Percentiles rank a stretch among this genome's conserved stretches.
These are phyloP conservation scores for Phaonia tiefii DNA, from an alignment of 2,888 invertebrate genomes.

Conservation along the genomic window DNA sequence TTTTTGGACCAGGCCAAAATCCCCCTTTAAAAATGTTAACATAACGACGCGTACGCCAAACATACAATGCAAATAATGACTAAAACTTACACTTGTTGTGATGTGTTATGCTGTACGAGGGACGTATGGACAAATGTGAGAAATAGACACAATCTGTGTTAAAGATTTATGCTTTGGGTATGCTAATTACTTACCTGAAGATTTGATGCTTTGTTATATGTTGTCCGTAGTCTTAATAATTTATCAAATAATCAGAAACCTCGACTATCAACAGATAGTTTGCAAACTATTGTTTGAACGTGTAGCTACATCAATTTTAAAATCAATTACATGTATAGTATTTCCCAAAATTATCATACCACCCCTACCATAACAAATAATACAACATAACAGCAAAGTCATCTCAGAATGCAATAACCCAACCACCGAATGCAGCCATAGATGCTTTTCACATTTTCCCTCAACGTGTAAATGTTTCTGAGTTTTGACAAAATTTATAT, in stretches of 20 bases:
- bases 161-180: too few species aligned
- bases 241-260: too few species aligned
- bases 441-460: not conserved
- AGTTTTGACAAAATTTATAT: constrained; percentile 37
- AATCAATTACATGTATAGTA: too few species aligned
- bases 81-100: constrained; percentile 60
- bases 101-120: constrained; percentile 18
- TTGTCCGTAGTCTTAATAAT: too few species aligned
- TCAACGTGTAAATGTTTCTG: constrained; percentile 54
- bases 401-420: not conserved
- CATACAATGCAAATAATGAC: not conserved
- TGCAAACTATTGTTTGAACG: too few species aligned
- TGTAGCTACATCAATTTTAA: too few species aligned
- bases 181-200: too few species aligned
- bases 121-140: not conserved
- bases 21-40: constrained; percentile 32
- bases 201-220: too few species aligned
- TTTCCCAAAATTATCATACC: too few species aligned
- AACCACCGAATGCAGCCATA: constrained; percentile 23
- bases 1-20: constrained; percentile 21
- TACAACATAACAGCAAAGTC: too few species aligned
- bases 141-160: not conserved
- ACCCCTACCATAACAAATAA: too few species aligned
- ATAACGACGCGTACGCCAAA: constrained; percentile 59
- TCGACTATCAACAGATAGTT: too few species aligned